Evolutionary conservation across 2,797 vertebrate species (phyloP), one percentile per base, ranked within the genome.

Genomic region (Helicolenus hilgendorfi): DNA sequence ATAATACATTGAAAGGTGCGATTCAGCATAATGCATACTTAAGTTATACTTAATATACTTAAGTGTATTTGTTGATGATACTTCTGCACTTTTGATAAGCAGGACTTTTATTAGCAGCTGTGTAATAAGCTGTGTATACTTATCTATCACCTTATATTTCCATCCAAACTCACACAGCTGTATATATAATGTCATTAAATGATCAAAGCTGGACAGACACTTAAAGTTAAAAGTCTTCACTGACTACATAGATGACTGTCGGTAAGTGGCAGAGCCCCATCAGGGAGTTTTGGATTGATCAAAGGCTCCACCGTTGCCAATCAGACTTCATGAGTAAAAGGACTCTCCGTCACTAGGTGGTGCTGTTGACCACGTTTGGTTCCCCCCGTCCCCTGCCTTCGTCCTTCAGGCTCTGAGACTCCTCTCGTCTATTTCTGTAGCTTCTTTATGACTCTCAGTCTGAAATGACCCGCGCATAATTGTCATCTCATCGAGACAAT

Each of bases 401-500:
- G 65, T 79, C 77, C 77, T 79, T 83, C 67, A 79, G 71, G 36
- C 89, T 80, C 18, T 7, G 64, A 73, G 73, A 56, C 69, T 72
- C 38, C 45, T 41, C 59, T 65, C 13, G 18, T 88, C 74, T 86
- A 22, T 89, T 85, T 81, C 53, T 90, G 76, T 45, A 29, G 31
- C 71, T 55, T 63, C 74, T 80, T 71, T 55, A 65, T 76, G 78
- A 29, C 70, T 77, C 56, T 26, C 24, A 18, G 58, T 75, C 67
- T 87, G 73, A 89, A 79, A 80, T 56, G 83, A 88, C 56, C 64
- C 1, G 9, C 20, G 35, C 31, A 55, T 82, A 77, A 88, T 55
- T 84, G 65, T 88, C 71, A 87, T 83, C 67, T 79, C 83, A 89
- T 90, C 35, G 33, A 89, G 84, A 87, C 81, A 68, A 77, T 90